Evolutionary conservation across 2,113 vertebrate genomes (phyloP), one percentile per base, ranked within the genome.

Genomic region (Xerus inauris): DNA sequence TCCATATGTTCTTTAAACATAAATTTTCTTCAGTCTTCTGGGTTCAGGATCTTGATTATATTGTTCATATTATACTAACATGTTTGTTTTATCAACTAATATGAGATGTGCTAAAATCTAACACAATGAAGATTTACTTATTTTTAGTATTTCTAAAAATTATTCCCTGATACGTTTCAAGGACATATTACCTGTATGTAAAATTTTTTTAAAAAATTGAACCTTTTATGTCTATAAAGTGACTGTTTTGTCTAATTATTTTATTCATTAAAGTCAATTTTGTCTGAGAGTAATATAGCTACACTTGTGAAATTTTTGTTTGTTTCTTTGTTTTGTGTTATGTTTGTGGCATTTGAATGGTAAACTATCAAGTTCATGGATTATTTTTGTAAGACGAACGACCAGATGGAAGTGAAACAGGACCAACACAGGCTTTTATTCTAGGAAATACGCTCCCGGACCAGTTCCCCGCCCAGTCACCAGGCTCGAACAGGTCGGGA

Each of bases 211-310:
- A 82, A 54, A 76, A 54, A 71, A 89, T 42, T 77, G 22, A 90
- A 83, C 24, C 20, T 67, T 79, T 69, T 72, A 19, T 47, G 22
- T 93, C 51, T 49, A 0, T 82, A 14, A 90, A 73, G 59, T 72
- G 42, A 24, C 59, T 62, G 4, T 57, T 57, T 57, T 57, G 24
- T 62, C 24, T 8, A 83, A 83, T 67, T 42, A 9, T 94, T 93
- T 93, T 32, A 67, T 83, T 59, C 35, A 73, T 42, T 85, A 65
- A 89, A 54, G 73, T 89, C 40, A 45, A 3, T 94, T 97, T 92
- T 89, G 28, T 51, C 71, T 93, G 30, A 38, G 24, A 76, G 17
- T 72, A 71, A 54, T 24, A 42, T 12, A 77, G n/a, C 13, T 79
- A 19, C 24, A 79, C 9, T 20, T 87, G 9, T 62, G 59, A 8